Evolutionary conservation across 2,113 vertebrate genomes (phyloP).

Genomic region (Alosa alosa): DNA sequence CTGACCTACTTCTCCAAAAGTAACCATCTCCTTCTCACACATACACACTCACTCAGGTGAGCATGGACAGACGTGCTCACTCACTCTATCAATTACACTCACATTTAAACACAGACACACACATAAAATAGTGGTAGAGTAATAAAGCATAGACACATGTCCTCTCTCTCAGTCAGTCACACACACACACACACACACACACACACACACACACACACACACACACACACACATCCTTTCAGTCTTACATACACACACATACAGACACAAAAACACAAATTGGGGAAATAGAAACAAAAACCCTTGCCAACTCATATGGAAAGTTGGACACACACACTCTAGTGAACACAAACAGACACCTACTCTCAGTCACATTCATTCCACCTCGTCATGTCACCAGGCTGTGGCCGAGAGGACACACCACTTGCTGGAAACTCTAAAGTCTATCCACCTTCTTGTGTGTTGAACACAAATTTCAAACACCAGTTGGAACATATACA

Average conservation of each 20-base stretch:
- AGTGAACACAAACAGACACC: not conserved
- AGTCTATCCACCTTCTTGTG: not conserved
- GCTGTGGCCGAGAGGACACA: not conserved
- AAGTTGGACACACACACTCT: not conserved
- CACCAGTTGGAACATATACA: not conserved
- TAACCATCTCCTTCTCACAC: not conserved
- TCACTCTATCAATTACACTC: not conserved
- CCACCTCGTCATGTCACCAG: not conserved
- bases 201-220: not conserved
- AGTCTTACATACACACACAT: not conserved
- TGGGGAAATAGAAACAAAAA: not conserved
- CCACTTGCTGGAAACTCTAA: not conserved
- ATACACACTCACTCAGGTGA: slow-evolving; percentile 32
- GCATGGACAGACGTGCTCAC: slow-evolving; percentile 3
- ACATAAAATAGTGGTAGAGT: not conserved
- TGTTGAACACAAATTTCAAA: not conserved
- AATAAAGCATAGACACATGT: no score
- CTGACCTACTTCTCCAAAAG: slow-evolving; percentile 47
- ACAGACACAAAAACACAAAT: not conserved
- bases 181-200: not conserved
- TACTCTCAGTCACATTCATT: not conserved
- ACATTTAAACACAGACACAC: not conserved
- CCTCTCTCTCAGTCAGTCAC: not conserved
- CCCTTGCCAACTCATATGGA: not conserved
- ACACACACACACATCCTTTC: not conserved